These are phyloP conservation scores for Aromia moschata DNA, from an alignment of 2,888 invertebrate genomes.

Conservation along the genomic window DNA sequence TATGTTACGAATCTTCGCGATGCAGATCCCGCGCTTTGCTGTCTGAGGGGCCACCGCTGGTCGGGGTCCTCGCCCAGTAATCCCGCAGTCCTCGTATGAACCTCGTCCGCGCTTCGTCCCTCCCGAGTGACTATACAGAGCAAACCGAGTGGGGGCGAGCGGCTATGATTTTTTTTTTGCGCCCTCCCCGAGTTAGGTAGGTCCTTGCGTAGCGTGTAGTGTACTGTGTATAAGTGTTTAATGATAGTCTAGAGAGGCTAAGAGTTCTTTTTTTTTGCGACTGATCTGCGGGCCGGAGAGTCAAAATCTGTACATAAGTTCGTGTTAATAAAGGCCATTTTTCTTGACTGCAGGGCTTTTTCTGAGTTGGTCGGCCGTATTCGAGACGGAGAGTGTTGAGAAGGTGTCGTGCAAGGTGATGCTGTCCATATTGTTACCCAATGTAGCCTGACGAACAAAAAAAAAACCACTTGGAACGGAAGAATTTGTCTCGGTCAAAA, in stretches of 20 bases:
- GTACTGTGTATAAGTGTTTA: neutral
- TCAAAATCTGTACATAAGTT: constrained; percentile 2
- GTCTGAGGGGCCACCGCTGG: constrained; percentile 43
- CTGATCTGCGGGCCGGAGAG: too few relatives aligned
- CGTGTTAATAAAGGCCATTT: neutral
- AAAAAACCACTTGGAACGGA: too few relatives aligned
- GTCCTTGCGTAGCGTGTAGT: constrained; percentile 12
- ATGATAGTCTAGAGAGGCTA: neutral
- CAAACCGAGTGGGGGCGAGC: constrained; percentile 8
- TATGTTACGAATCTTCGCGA: constrained; percentile 43
- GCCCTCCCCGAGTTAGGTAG: constrained; percentile 7
- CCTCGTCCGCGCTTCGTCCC: constrained; percentile 10
- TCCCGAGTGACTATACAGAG: constrained; percentile 43
- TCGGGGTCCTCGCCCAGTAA: constrained; percentile 34
- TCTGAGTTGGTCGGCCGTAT: too few relatives aligned
- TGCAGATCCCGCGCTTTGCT: constrained; percentile 41
- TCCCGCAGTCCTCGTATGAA: neutral
- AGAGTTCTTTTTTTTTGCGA: neutral
- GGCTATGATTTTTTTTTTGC: constrained; percentile 21
- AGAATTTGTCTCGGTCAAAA: too few relatives aligned
- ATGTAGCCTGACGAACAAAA: too few relatives aligned
- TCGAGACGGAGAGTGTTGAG: too few relatives aligned
- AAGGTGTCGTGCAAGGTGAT: too few relatives aligned
- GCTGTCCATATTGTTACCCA: too few relatives aligned
- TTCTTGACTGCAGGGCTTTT: neutral